These are phyloP conservation scores for Troides oblongomaculatus DNA, from an alignment of 2,888 invertebrate species.

Conservation along the genomic window DNA sequence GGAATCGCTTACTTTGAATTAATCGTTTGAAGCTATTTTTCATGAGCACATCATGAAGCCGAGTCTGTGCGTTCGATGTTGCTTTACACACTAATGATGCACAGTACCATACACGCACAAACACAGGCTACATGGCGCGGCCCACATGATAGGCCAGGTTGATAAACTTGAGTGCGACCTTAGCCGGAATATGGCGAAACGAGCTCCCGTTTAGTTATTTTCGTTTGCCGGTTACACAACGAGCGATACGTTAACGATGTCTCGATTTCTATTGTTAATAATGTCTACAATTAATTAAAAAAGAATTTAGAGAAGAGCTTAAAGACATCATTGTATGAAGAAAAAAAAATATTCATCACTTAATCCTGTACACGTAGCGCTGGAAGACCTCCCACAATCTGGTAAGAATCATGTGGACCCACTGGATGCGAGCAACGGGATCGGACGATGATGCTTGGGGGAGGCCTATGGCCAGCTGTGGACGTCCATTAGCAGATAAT, in stretches of 20 bases:
- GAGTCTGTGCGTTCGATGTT: constrained; percentile 4
- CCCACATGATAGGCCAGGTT: constrained; percentile 29
- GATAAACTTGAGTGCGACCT: constrained; percentile 29
- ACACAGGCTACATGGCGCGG: constrained; percentile 19
- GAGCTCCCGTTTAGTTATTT: constrained; percentile 19
- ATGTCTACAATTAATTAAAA: background rate
- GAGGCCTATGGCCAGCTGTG: too few relatives aligned
- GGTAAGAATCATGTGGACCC: too few relatives aligned
- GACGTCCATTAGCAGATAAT: too few relatives aligned
- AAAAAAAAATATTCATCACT: too few relatives aligned
- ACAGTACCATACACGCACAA: constrained; percentile 22
- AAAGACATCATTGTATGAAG: too few relatives aligned
- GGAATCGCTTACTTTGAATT: too few relatives aligned
- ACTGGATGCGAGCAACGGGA: too few relatives aligned
- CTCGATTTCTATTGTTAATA: constrained; percentile 9
- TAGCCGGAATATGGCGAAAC: constrained; percentile 28
- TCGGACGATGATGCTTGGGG: too few relatives aligned
- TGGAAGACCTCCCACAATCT: too few relatives aligned
- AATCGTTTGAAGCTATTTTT: too few relatives aligned
- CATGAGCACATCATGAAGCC: background rate
- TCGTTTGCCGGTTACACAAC: constrained; percentile 19
- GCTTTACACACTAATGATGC: background rate
- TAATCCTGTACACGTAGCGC: too few relatives aligned
- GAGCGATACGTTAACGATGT: constrained; percentile 28
- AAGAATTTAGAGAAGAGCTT: too few relatives aligned